These are phyloP conservation scores for Barbus barbus DNA, from an alignment of 2,113 vertebrate genomes.

Conservation along the genomic window DNA sequence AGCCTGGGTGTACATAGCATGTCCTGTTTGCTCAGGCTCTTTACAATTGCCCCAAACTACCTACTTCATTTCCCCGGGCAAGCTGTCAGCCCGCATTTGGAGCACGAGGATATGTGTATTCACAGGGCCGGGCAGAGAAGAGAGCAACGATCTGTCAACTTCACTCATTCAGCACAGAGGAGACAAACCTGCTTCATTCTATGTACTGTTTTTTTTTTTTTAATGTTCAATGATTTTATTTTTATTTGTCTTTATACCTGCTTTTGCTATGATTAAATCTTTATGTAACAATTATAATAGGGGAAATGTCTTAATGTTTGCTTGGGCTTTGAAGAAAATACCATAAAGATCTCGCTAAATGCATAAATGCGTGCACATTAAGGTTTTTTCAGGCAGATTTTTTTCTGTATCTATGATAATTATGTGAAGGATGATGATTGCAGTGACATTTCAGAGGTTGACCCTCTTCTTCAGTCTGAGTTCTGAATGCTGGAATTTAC, in stretches of 20 bases:
- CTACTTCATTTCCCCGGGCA: constrained; percentile 98
- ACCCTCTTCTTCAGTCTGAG: constrained; percentile 72
- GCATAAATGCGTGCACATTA: constrained; percentile 39
- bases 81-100: constrained; percentile 99
- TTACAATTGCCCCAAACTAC: constrained; percentile 88
- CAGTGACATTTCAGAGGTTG: constrained; percentile 77
- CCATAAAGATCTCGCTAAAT: constrained; percentile 31
- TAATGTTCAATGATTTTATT: constrained; percentile 62
- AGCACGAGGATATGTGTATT: constrained; percentile 86
- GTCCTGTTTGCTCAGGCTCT: constrained; percentile 98
- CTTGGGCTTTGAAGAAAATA: neutral
- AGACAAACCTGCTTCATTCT: constrained; percentile 61
- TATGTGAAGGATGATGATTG: constrained; percentile 71
- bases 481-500: constrained; percentile 74
- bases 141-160: constrained; percentile 93
- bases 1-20: constrained; percentile 93
- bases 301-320: constrained; percentile 27
- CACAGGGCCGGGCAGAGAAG: constrained; percentile 83
- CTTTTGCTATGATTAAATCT: neutral
- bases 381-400: constrained; percentile 33
- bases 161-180: constrained; percentile 82
- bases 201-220: constrained; percentile 65
- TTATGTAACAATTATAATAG: constrained; percentile 29
- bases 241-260: constrained; percentile 41
- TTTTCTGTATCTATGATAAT: constrained; percentile 68